Evolutionary conservation across 2,888 invertebrate species (phyloP), one percentile per base, ranked within the genome.

Genomic region (Callimorpha dominula): DNA sequence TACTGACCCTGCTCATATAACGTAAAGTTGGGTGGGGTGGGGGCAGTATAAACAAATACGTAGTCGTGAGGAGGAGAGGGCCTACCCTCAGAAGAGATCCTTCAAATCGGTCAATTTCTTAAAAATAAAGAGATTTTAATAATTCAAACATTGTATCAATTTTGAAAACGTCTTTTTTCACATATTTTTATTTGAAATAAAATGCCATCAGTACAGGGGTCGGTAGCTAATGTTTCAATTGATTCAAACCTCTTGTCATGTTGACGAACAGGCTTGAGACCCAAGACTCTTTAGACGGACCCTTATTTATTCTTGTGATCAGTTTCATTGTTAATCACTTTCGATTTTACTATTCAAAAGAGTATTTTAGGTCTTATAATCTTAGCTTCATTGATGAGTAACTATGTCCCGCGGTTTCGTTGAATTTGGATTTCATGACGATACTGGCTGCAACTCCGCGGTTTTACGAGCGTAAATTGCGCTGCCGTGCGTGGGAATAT

Each of bases 291-390:
- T 72, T 14, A n/a, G 7, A 20, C 20, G n/a, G n/a, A 71, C 83
- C 84, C 84, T 60, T 82, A 70, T 83, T 81, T 83, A 75, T 70
- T 50, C 40, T 31, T 72, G 42, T 76, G 85, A 81, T 82, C 67
- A 76, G 46, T 79, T 81, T 46, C 65, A 70, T 73, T 77, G 67
- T 52, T 63, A 75, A 77, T 68, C 72, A 75, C 68, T 73, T 76
- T 1, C 20, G 4, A 57, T 46, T 46, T 46, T 42, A 11, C 52
- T 9, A 20, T 63, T 54, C 1, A 20, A 8, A 20, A 43, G 8
- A 42, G 50, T 42, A 40, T 63, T 63, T 63, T 62, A 46, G 31
- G 62, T 49, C 8, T 31, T 40, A 62, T 42, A 63, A 8, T 40
- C 17, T 42, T 12, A 12, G 50, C 14, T 15, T 3, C 9, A 20